Conservation (phyloP, 2,113 vertebrate species). For the Passer montanus region DNA sequence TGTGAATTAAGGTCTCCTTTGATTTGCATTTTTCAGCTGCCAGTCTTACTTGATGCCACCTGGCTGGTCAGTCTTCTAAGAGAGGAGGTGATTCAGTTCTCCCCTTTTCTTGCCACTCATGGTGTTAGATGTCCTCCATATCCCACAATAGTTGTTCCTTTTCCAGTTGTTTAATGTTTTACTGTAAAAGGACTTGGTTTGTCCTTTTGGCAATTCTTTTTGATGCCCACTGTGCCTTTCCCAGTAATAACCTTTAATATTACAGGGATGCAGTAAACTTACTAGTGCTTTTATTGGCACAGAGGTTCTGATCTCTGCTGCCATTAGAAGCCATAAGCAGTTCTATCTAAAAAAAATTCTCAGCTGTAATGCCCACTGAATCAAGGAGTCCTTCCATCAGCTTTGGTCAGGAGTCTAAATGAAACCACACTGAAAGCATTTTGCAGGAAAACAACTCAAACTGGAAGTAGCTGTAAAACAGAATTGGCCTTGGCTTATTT, state of each 20-base stretch:
- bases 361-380: neutral
- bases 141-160: neutral
- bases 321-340: neutral
- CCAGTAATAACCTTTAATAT: neutral
- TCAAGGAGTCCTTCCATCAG: neutral
- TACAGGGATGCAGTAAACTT: neutral
- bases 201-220: neutral
- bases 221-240: neutral
- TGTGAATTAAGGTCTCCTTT: neutral
- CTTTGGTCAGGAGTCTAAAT: neutral
- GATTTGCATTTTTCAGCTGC: neutral
- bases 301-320: neutral
- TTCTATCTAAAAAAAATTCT: neutral
- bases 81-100: neutral
- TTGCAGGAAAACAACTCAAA: neutral
- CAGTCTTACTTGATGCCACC: neutral
- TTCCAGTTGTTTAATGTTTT: neutral
- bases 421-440: neutral
- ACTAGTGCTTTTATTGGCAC: neutral
- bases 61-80: neutral
- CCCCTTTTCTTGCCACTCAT: neutral
- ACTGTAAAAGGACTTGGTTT: neutral
- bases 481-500: neutral
- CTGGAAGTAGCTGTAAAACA: neutral
- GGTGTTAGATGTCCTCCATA: neutral